Evolutionary conservation across 2,113 vertebrate species (phyloP), one percentile per base, ranked within the genome.

Genomic region (Otolemur garnettii): DNA sequence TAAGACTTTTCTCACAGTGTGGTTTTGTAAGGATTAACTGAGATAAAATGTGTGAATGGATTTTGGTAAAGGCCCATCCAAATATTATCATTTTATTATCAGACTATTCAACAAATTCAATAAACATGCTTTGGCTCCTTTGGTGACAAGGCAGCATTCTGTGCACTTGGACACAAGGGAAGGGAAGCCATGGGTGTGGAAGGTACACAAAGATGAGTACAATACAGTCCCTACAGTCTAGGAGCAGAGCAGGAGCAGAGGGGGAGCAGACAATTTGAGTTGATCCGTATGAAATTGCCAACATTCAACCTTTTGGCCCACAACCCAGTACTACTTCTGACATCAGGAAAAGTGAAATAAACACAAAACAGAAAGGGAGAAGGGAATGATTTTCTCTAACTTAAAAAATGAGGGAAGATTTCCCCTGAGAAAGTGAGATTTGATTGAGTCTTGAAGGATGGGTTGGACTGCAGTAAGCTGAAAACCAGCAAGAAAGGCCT

Each of bases 21-120:
- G 62, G 9, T 45, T 59, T 45, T 59, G 24, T 45, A n/a, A 95
- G 30, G 57, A 78, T 42, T 87, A 80, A 45, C 53, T 45, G 60
- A 96, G 66, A 91, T 50, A 84, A 85, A 90, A 92, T 96, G 30
- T 87, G 38, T 85, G 55, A 81, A 83, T 91, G 79, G 18, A 45
- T 30, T 90, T 92, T 78, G 64, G 50, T 94, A 83, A 95, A 71
- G 42, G 21, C 85, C 85, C 50, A 87, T 79, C 45, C 69, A 93
- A 86, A 71, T 87, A 45, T 91, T 95, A 50, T 55, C 33, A 69
- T 93, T 94, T 95, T 79, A 85, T 81, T 60, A 78, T 93, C 59
- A 57, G 68, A 69, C 55, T 96, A 45, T 59, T 91, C n/a, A 93
- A 79, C 24, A 80, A 90, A 95, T 83, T 91, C 86, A 85, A 38